A percentile compares a stretch with the other conserved stretches of the same genome.
These are phyloP conservation scores for Tetragonula carbonaria DNA, from an alignment of 2,888 invertebrate genomes.

Conservation along the genomic window DNA sequence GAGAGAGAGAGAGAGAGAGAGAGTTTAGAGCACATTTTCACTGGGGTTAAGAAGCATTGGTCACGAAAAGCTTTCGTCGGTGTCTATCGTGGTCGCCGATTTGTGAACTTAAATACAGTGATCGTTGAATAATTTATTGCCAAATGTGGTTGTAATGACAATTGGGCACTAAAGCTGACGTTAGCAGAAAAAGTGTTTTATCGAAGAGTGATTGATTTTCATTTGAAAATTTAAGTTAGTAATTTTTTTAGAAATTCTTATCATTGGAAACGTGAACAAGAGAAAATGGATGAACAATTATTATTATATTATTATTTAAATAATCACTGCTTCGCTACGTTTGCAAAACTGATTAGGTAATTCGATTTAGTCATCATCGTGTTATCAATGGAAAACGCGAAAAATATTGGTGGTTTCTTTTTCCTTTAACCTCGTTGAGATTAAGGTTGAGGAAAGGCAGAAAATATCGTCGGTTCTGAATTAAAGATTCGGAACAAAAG, in stretches of 20 bases:
- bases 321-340: not conserved
- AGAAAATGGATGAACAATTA: not conserved
- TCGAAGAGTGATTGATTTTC: not conserved
- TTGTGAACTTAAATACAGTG: not conserved
- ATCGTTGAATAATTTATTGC: not conserved
- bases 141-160: not conserved
- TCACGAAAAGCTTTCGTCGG: slow-evolving; percentile 26
- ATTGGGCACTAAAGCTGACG: not conserved
- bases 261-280: not conserved
- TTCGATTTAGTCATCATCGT: no score
- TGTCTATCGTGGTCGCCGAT: slow-evolving; percentile 43
- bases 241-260: not conserved
- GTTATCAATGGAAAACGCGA: not conserved
- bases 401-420: not conserved
- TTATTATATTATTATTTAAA: not conserved
- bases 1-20: not conserved
- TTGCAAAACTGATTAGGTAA: no score
- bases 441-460: not conserved
- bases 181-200: not conserved
- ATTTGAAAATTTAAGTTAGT: not conserved
- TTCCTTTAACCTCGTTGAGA: not conserved
- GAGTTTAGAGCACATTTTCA: slow-evolving; percentile 25
- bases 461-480: not conserved
- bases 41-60: slow-evolving; percentile 33
- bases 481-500: not conserved